phyloP scores from a whole-genome alignment of 1,140 invertebrate genomes.

The Apis cerana region DNA sequence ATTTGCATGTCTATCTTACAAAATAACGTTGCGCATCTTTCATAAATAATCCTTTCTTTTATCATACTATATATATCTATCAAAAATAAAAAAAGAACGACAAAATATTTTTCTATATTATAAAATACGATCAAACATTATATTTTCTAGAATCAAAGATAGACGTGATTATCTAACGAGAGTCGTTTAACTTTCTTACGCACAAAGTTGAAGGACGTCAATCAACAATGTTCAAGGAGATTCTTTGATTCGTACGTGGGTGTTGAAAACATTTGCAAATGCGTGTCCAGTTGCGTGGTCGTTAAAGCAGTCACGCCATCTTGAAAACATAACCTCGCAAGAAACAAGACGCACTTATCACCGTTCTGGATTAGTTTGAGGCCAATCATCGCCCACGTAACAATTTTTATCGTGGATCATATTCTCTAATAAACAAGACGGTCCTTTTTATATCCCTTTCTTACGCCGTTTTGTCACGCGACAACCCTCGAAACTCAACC shows the following conservation, averaged over 20 bases:
- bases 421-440: conserved; percentile 43
- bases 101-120: too few relatives aligned
- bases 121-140: too few relatives aligned
- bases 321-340: background rate
- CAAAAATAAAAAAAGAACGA: too few relatives aligned
- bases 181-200: background rate
- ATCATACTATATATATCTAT: too few relatives aligned
- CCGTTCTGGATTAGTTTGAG: background rate
- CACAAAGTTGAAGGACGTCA: background rate
- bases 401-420: conserved; percentile 45
- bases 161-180: background rate
- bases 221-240: background rate
- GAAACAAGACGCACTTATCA: conserved; percentile 24
- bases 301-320: conserved; percentile 20
- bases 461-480: conserved; percentile 42
- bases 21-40: too few relatives aligned
- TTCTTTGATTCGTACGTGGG: conserved; percentile 7
- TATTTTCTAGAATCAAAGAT: background rate
- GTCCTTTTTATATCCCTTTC: conserved; percentile 8
- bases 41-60: too few relatives aligned
- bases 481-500: conserved; percentile 15
- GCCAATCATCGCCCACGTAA: background rate
- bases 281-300: conserved; percentile 18
- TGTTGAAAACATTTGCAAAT: conserved; percentile 11
- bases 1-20: too few relatives aligned